Evolutionary conservation across 2,113 vertebrate species (phyloP), one percentile per base, ranked within the genome.

Genomic region (Progne subis): DNA sequence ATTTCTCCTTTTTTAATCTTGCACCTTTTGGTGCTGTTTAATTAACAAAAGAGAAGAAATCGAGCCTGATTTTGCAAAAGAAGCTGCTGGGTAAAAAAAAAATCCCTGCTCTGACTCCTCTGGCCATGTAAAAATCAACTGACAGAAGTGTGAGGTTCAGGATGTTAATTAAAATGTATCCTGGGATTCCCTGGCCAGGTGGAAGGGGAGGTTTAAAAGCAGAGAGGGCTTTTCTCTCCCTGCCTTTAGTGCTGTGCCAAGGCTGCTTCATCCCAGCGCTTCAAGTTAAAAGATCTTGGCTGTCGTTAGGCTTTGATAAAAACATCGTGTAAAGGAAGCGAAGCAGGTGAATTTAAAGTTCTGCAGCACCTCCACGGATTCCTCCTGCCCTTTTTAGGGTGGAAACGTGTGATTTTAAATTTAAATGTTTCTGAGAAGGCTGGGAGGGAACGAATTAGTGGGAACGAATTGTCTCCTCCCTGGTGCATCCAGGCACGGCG

Each of bases 321-420:
- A 81, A 32, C 5, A 2, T 1, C 5, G 31, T 37, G 0, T 4
- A 2, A 15, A 8, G 4, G 47, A 28, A 46, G 43, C 20, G 24
- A 49, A 65, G 64, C 7, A 61, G 55, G 14, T 65, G 9, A 41
- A 53, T 77, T 77, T 32, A 11, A 53, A 29, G 47, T 56, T 21
- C 25, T 76, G 29, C 32, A 4, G 28, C 34, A 17, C 9, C 11
- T 18, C 15, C 34, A 88, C n/a, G 15, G 1, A 1, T 24, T n/a
- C 23, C 8, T 63, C 8, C 49, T 61, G 6, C 18, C 11, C 14
- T 13, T 34, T 65, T 50, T 9, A 8, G 11, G 37, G 23, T 18
- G 2, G 8, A 14, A 14, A 37, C 16, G 18, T 21, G 20, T 26
- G 0, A 24, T 56, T 74, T 77, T 5, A 13, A 25, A 5, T 39